Evolutionary conservation across 2,113 vertebrate genomes (phyloP), one percentile per base, ranked within the genome.

Genomic region (Tachycineta bicolor): DNA sequence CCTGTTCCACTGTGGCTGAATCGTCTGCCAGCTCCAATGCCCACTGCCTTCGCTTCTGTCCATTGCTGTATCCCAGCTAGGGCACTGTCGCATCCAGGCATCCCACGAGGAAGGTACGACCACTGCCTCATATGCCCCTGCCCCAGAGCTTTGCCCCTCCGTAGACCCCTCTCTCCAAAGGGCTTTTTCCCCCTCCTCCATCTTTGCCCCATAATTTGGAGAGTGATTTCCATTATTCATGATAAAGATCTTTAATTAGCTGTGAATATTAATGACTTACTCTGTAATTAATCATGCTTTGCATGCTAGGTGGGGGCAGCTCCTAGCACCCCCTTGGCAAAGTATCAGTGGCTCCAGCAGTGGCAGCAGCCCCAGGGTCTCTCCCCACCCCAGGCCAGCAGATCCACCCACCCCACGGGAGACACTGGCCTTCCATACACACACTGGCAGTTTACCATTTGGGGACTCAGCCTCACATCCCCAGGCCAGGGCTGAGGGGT

Each of bases 171-270:
- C 29, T 82, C 21, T 55, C 53, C 33, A 43, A 8, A 47, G 21
- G 29, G 28, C 12, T 73, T 71, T 46, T 19, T 1, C 2, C 49
- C 17, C 33, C 56, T 60, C 71, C 44, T 71, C 89, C 83, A 94
- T 78, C 75, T 75, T 65, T 65, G 56, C 89, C 91, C 91, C 77
- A 31, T 84, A 91, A 96, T 93, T 94, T 94, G 84, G 69, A 96
- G 82, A 91, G 67, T 75, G 78, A 95, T 89, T 82, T 47, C 62
- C 88, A 94, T 97, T 96, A 96, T 94, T 94, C 91, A 97, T 86
- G 69, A 97, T 97, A 97, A 97, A 52, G 89, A 97, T 97, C 93
- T 97, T 97, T 97, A 97, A 97, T 97, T 97, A 97, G 94, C 93
- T 94, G 93, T 97, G 97, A 97, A 97, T 97, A 97, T 97, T 97